phyloP scores from a whole-genome alignment of 2,113 vertebrate species.

The Pungitius pungitius region DNA sequence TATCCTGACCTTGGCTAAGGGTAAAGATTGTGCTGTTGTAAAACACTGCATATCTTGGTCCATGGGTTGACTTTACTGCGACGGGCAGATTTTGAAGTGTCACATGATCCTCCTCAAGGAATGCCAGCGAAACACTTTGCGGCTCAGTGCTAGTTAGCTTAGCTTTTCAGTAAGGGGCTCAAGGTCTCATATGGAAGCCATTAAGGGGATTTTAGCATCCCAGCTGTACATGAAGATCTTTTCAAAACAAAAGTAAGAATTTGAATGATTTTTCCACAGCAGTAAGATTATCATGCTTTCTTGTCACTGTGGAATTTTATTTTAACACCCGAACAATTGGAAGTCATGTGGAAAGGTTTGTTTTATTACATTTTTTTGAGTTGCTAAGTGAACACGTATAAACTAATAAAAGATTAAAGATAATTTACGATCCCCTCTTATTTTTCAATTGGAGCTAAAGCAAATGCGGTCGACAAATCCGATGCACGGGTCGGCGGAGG shows the following conservation, averaged over 20 bases:
- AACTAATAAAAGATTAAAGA: neutral
- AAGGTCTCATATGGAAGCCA: neutral
- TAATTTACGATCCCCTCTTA: neutral
- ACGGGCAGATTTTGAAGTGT: neutral
- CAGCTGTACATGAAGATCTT: neutral
- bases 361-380: neutral
- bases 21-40: neutral
- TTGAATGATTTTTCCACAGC: neutral
- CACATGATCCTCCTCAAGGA: neutral
- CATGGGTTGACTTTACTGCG: neutral
- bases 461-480: conserved; percentile 77
- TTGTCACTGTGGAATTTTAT: neutral
- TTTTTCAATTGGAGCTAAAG: conserved; percentile 77
- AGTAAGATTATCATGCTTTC: neutral
- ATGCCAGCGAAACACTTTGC: neutral
- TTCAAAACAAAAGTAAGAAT: neutral
- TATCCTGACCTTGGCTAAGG: neutral
- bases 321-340: neutral
- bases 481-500: conserved; percentile 62
- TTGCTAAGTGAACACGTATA: neutral
- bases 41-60: neutral
- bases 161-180: neutral
- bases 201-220: neutral
- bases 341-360: neutral
- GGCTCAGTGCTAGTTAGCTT: neutral